These are phyloP conservation scores for Tupaia tana DNA, from an alignment of 2,113 vertebrate genomes.

Conservation along the genomic window DNA sequence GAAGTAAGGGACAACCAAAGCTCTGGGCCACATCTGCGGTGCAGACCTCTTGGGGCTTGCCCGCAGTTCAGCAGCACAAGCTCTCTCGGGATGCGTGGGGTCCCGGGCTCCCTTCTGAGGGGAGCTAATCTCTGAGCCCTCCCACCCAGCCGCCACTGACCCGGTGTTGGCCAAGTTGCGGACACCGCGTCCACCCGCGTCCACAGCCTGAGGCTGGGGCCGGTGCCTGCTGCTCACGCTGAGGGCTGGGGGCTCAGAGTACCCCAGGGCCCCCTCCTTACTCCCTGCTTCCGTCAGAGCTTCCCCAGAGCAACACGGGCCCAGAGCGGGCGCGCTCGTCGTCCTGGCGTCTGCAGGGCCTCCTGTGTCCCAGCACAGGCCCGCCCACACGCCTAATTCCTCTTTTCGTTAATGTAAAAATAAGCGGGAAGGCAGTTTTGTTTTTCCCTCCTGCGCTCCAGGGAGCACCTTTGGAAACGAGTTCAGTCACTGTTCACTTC, in stretches of 20 bases:
- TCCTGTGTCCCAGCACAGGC: accelerated
- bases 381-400: background rate
- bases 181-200: accelerated
- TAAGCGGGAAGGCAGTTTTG: background rate
- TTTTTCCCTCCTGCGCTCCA: background rate
- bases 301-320: background rate
- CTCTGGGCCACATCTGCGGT: accelerated
- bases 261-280: background rate
- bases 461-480: slow-evolving; percentile 23
- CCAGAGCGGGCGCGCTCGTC: background rate
- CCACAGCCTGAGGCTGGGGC: accelerated
- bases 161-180: background rate
- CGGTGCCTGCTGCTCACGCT: background rate
- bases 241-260: too few species aligned
- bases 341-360: background rate
- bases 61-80: accelerated
- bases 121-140: accelerated
- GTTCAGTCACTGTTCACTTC: background rate
- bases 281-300: background rate
- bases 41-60: background rate
- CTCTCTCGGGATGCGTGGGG: accelerated
- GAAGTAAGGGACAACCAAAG: background rate
- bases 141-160: background rate
- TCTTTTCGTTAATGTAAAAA: background rate
- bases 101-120: background rate